phyloP scores from a whole-genome alignment of 2,113 vertebrate species.

The Podarcis muralis region DNA sequence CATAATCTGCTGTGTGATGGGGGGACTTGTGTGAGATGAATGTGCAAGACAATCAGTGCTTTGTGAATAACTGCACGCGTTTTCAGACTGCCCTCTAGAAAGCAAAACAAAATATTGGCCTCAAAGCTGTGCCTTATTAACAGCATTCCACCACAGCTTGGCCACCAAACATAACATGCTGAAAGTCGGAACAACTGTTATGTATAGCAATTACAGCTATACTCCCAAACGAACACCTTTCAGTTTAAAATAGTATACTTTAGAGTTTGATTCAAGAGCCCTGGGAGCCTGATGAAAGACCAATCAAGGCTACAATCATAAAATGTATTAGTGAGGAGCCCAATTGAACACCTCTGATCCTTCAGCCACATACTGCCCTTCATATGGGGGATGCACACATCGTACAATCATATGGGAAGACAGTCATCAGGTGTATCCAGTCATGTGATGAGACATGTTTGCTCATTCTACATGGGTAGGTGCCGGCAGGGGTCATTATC shows the following conservation, averaged over 20 bases:
- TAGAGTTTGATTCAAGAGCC: not conserved
- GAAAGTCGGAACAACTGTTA: not conserved
- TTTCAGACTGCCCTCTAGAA: not conserved
- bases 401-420: not conserved
- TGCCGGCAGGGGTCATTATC: no score
- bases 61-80: not conserved
- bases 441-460: no score
- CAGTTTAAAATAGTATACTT: not conserved
- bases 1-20: not conserved
- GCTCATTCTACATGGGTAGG: no score
- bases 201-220: not conserved
- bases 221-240: not conserved
- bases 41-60: not conserved
- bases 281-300: not conserved
- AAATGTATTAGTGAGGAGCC: no score
- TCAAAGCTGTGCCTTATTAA: not conserved
- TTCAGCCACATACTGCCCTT: not conserved
- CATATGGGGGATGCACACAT: not conserved
- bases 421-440: not conserved
- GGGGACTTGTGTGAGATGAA: not conserved
- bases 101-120: not conserved
- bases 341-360: not conserved
- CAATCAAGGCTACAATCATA: not conserved
- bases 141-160: not conserved
- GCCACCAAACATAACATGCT: fast-evolving